A percentile compares a stretch with the other conserved stretches of the same genome.
phyloP scores from a whole-genome alignment of 2,113 vertebrate genomes.

The Cynoglossus semilaevis region DNA sequence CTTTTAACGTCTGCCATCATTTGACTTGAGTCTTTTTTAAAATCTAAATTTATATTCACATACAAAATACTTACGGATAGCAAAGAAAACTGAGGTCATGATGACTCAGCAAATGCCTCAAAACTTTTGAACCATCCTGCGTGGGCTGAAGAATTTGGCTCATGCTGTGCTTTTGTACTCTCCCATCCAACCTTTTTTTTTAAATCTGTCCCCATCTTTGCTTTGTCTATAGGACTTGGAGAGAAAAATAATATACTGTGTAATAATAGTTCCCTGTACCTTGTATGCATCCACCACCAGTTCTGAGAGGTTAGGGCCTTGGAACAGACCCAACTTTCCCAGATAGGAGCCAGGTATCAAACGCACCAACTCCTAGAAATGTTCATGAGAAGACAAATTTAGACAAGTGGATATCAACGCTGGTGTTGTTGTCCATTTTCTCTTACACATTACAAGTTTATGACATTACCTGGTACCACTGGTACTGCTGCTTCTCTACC shows the following conservation, averaged over 20 bases:
- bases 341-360: slow-evolving; percentile 89
- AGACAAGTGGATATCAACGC: too few species aligned
- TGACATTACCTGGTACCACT: slow-evolving; percentile 94
- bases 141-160: slow-evolving; percentile 23
- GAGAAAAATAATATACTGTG: neutral
- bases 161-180: slow-evolving; percentile 16
- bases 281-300: slow-evolving; percentile 92
- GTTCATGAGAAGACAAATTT: slow-evolving; percentile 1
- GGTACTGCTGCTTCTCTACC: slow-evolving; percentile 89
- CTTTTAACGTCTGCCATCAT: slow-evolving; percentile 7
- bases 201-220: too few species aligned
- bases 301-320: slow-evolving; percentile 92
- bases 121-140: slow-evolving; percentile 12
- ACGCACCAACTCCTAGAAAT: slow-evolving; percentile 81
- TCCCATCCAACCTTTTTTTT: slow-evolving; percentile 11
- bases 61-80: too few species aligned
- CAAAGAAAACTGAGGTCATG: slow-evolving; percentile 17
- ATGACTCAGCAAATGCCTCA: slow-evolving; percentile 7
- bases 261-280: slow-evolving; percentile 81
- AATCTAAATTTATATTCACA: neutral
- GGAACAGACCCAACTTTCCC: slow-evolving; percentile 85
- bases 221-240: slow-evolving; percentile 1
- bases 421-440: too few species aligned
- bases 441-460: too few species aligned
- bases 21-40: neutral